Evolutionary conservation across 2,113 vertebrate genomes (phyloP).

Genomic region (Meleagris gallopavo): DNA sequence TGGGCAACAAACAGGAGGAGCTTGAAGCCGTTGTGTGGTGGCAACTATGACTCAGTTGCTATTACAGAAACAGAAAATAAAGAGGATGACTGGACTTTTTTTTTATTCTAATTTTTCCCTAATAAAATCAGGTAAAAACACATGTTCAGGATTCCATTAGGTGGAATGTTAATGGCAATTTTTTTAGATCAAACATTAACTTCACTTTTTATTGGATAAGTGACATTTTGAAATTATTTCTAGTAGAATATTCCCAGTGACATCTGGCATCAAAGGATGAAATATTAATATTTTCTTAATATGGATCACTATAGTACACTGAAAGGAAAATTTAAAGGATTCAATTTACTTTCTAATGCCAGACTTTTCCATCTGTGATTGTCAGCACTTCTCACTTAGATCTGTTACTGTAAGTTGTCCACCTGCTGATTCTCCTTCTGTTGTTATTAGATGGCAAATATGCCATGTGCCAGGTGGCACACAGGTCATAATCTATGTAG

Average conservation of each 20-base stretch:
- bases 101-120: not conserved
- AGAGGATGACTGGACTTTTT: not conserved
- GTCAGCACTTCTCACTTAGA: slow-evolving; percentile 44
- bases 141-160: not conserved
- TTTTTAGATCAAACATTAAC: not conserved
- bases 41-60: too few relatives aligned
- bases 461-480: slow-evolving; percentile 44
- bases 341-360: slow-evolving; percentile 33
- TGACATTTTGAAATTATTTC: not conserved
- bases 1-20: too few relatives aligned
- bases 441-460: slow-evolving; percentile 58
- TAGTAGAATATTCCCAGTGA: slow-evolving; percentile 35
- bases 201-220: slow-evolving; percentile 33
- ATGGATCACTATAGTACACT: not conserved
- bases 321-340: slow-evolving; percentile 35
- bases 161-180: slow-evolving; percentile 1
- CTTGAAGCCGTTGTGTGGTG: too few relatives aligned
- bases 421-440: slow-evolving; percentile 73
- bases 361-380: slow-evolving; percentile 62
- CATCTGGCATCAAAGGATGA: slow-evolving; percentile 24
- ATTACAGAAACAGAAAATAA: not conserved
- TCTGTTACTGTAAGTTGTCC: slow-evolving; percentile 47
- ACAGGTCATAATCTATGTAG: slow-evolving; percentile 44
- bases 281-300: slow-evolving; percentile 43
- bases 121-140: not conserved